Evolutionary conservation across 2,113 vertebrate genomes (phyloP).

Genomic region (Brachionichthys hirsutus): DNA sequence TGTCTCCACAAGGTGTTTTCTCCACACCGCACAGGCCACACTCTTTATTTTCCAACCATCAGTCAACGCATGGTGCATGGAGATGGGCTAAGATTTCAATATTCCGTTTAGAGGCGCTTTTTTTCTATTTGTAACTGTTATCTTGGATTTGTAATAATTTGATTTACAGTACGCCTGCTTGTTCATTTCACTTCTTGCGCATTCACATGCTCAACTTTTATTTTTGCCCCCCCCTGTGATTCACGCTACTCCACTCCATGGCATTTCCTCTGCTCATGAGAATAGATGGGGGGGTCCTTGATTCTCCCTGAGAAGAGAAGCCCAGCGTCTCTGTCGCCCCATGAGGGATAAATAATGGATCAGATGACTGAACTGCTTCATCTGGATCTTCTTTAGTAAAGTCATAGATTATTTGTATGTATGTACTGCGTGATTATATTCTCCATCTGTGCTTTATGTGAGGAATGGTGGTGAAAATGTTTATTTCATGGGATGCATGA

Average conservation of each 20-base stretch:
- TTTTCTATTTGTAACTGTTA: slow-evolving; percentile 12
- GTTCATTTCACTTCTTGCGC: slow-evolving; percentile 22
- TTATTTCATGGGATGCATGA: neutral
- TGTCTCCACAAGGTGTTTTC: slow-evolving; percentile 70
- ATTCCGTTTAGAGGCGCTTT: slow-evolving; percentile 8
- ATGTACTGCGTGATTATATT: slow-evolving; percentile 14
- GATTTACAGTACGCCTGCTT: slow-evolving; percentile 17
- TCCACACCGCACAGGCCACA: slow-evolving; percentile 38
- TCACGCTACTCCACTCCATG: slow-evolving; percentile 35
- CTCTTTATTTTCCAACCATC: slow-evolving; percentile 54
- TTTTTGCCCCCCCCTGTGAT: slow-evolving; percentile 25
- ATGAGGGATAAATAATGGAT: slow-evolving; percentile 75
- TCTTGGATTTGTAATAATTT: slow-evolving; percentile 19
- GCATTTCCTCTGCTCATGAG: slow-evolving; percentile 61
- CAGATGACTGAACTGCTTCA: slow-evolving; percentile 73
- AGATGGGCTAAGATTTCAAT: slow-evolving; percentile 26
- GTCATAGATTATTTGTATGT: slow-evolving; percentile 45
- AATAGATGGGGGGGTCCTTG: slow-evolving; percentile 63
- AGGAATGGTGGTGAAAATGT: slow-evolving; percentile 6
- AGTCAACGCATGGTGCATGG: slow-evolving; percentile 29
- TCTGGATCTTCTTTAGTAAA: slow-evolving; percentile 68
- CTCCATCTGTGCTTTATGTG: slow-evolving; percentile 1
- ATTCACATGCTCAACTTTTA: slow-evolving; percentile 37
- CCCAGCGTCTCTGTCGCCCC: slow-evolving; percentile 50
- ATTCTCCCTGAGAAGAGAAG: slow-evolving; percentile 61